Evolutionary conservation across 2,113 vertebrate genomes (phyloP), one percentile per base, ranked within the genome.

Genomic region (Piliocolobus tephrosceles): DNA sequence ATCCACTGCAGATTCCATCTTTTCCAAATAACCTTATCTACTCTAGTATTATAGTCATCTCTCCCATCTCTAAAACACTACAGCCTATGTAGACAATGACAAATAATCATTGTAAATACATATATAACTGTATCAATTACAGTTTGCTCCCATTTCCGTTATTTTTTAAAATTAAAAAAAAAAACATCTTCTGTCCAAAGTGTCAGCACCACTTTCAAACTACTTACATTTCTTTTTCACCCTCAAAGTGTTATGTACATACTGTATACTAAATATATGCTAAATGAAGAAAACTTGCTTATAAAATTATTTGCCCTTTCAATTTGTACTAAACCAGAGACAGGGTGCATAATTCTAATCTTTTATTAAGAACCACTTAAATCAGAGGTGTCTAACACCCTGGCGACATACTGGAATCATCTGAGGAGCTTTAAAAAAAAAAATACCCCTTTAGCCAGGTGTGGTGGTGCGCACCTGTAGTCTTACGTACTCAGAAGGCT

Each of bases 291-390:
- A 87, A 64, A 47, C 9, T 45, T 94, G 35, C 58, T 91, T 40
- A 85, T 58, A 55, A 78, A 91, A 91, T 75, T 68, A 88, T 57
- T 88, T 78, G 55, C 55, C 55, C 72, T 89, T 91, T 94, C 55
- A 61, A 45, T 93, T 20, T 90, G 50, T 25, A 86, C n/a, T 81
- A 90, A 92, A 70, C 20, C 40, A 78, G 47, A 86, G 55, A 84
- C 88, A 89, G 27, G 18, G 10, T 75, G 11, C 27, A 52, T 68
- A 79, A 66, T 43, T 50, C 2, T 12, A 85, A 23, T 89, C 12
- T 70, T 89, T 79, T 38, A 50, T 52, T 96, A 92, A 92, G 68
- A 95, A 90, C 2, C n/a, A 82, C 7, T 76, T 72, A 68, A 50
- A 76, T 50, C 27, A 92, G 73, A 45, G 40, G 32, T 81, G 61